Base-by-base conservation (phyloP, 2,888 invertebrate genomes). In the Phlogophora meticulosa region DNA sequence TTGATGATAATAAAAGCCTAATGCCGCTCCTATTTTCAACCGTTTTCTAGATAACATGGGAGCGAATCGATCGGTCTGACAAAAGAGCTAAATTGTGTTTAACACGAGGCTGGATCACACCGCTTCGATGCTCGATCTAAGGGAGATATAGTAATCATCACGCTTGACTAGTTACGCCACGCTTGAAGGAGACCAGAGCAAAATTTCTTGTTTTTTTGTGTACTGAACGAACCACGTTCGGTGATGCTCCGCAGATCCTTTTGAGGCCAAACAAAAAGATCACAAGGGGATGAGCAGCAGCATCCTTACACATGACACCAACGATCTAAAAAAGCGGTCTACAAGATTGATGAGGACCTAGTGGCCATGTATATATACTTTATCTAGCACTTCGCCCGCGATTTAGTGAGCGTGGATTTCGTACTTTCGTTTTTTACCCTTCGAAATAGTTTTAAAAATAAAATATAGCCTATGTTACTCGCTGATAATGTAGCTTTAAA, bases 1-100 rank as follows among this genome's bases (percentile, higher is more conserved):
- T 55, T 58, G 49, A 62, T 77, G 56, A 72, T 73, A 40, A 57
- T 60, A 53, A 57, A 58, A 71, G 45, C 48, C n/a, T 73, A 28
- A 74, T 40, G 24, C 45, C 63, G 51, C 73, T 55, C 78, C 72
- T 71, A 56, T 62, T 71, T 55, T 72, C 46, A 59, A 71, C 61
- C 28, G 56, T 76, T 53, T 60, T 76, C 28, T 42, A 62, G 71
- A 71, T 71, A 70, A 45, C 34, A 38, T 48, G n/a, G 52, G 24
- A 76, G 20, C 24, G 20, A 75, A 53, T 53, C 42, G 76, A 71
- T 58, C 38, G 57, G 22, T 38, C 17, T 48, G 22, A 32, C 13
- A 34, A 24, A 24, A 13, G 7, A 20, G 13, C 43, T 24, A 58
- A 20, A 67, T 28, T 22, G n/a, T 64, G 22, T 34, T 45, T 22